phyloP scores from a whole-genome alignment of 2,113 vertebrate genomes.

The Triplophysa siluroides region DNA sequence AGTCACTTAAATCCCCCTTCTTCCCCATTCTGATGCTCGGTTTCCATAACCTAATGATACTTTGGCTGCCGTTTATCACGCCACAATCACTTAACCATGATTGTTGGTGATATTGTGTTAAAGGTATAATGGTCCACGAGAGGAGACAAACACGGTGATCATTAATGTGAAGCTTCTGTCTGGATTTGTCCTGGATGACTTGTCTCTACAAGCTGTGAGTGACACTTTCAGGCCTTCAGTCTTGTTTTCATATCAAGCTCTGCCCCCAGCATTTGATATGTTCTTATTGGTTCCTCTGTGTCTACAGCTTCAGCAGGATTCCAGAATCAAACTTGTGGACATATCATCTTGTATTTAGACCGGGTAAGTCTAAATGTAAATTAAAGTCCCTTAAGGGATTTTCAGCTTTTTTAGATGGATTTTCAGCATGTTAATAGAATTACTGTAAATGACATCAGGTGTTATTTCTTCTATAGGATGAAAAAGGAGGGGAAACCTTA shows the following conservation, averaged over 20 bases:
- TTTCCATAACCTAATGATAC: no score
- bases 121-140: conserved; percentile 71
- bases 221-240: conserved; percentile 20
- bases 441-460: neutral
- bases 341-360: conserved; percentile 73
- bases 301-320: conserved; percentile 58
- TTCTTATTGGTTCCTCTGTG: neutral
- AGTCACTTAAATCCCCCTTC: no score
- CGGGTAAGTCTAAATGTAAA: conserved; percentile 58
- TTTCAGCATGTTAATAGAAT: neutral
- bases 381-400: neutral
- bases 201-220: conserved; percentile 67
- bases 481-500: conserved; percentile 49
- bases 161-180: conserved; percentile 78
- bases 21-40: no score
- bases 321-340: conserved; percentile 68
- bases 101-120: neutral
- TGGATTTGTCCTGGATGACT: conserved; percentile 68
- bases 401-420: no score
- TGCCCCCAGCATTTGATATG: neutral
- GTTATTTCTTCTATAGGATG: conserved; percentile 58
- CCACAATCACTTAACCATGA: neutral
- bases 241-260: conserved; percentile 13
- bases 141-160: conserved; percentile 81
- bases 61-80: no score